Conservation (phyloP, 2,113 vertebrate species). For the Cacatua alba region DNA sequence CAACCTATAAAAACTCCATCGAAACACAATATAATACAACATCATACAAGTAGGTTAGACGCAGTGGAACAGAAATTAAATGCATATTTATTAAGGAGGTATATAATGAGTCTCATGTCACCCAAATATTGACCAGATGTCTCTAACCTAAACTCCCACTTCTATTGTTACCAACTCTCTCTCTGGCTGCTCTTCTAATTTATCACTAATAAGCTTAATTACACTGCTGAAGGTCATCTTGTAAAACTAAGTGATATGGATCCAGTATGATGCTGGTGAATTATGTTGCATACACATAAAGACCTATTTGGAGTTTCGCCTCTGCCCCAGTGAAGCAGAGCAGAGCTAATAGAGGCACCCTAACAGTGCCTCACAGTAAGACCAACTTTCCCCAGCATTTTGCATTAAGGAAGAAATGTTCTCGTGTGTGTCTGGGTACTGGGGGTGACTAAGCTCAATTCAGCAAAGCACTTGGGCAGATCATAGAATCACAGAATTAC, state of each 20-base stretch:
- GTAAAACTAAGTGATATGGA: conserved; percentile 26
- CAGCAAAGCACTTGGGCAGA: neutral
- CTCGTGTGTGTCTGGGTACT: neutral
- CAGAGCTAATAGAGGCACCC: neutral
- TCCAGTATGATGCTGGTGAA: conserved; percentile 11
- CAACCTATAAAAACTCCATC: conserved; percentile 22
- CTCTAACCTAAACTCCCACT: neutral
- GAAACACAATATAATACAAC: neutral
- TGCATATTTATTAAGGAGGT: conserved; percentile 27
- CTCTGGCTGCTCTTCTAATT: neutral
- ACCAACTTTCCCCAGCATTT: neutral
- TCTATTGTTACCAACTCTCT: neutral
- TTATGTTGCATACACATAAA: neutral
- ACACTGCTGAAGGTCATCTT: conserved; percentile 34
- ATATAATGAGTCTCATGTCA: neutral
- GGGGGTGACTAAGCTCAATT: neutral
- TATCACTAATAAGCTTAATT: conserved; percentile 52
- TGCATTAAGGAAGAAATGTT: neutral
- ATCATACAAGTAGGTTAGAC: neutral
- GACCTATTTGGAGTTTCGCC: neutral
- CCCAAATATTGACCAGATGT: conserved; percentile 10
- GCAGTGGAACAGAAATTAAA: conserved; percentile 7
- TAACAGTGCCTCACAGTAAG: neutral
- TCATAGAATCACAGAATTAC: neutral
- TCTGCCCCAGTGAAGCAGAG: neutral